Conservation (phyloP, 2,797 vertebrate genomes). For the Acomys russatus region DNA sequence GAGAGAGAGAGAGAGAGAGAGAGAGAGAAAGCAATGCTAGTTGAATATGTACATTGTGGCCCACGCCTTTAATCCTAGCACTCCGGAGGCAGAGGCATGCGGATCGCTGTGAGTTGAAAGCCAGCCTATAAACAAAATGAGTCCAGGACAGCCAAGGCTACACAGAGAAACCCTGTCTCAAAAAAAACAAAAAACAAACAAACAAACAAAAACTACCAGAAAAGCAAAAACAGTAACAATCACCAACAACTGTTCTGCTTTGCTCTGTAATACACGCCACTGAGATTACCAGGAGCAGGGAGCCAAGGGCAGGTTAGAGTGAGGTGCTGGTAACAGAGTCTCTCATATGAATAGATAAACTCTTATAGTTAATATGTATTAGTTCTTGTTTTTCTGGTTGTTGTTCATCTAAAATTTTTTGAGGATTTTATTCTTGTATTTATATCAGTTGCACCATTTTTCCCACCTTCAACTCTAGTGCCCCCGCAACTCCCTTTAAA, state of each 20-base stretch:
- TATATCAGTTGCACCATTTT: neutral
- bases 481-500: neutral
- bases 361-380: neutral
- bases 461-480: neutral
- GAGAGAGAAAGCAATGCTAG: too few relatives aligned
- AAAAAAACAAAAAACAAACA: too few relatives aligned
- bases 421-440: neutral
- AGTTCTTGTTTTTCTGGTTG: too few relatives aligned
- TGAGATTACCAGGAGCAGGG: neutral
- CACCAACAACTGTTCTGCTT: neutral
- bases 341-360: neutral
- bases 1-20: neutral
- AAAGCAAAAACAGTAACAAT: too few relatives aligned
- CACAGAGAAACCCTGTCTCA: too few relatives aligned
- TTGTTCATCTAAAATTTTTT: neutral
- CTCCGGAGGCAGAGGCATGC: too few relatives aligned
- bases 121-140: too few relatives aligned
- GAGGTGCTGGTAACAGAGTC: neutral
- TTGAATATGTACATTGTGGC: too few relatives aligned
- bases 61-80: too few relatives aligned
- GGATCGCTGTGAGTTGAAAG: too few relatives aligned
- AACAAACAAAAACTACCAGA: too few relatives aligned
- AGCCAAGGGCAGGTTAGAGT: neutral
- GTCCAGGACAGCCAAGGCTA: too few relatives aligned
- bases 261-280: neutral